These are phyloP conservation scores for Nudaria mundana DNA, from an alignment of 2,888 invertebrate genomes.

Conservation along the genomic window DNA sequence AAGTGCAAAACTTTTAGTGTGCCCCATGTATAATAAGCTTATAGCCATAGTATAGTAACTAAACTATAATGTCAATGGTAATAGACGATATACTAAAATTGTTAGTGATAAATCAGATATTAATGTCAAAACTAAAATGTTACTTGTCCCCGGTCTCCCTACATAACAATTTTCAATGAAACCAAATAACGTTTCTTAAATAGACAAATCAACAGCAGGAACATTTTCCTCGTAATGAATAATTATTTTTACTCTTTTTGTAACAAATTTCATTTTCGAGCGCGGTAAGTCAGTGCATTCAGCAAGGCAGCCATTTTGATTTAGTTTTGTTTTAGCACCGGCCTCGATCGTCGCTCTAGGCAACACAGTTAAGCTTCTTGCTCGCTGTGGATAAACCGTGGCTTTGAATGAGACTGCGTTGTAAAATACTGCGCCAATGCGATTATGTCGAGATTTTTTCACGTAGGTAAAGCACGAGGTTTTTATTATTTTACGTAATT, in stretches of 20 bases:
- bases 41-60: too few species aligned
- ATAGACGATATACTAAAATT: too few species aligned
- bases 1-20: too few species aligned
- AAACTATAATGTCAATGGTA: too few species aligned
- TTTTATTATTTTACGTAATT: too few species aligned
- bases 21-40: too few species aligned
- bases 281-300: constrained; percentile 21
- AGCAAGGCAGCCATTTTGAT: constrained; percentile 29
- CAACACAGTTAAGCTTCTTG: constrained; percentile 40
- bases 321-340: constrained; percentile 38
- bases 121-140: too few species aligned
- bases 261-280: constrained; percentile 21
- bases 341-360: constrained; percentile 25
- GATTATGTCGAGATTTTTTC: constrained; percentile 20
- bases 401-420: constrained; percentile 23
- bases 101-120: too few species aligned
- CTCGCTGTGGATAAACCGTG: constrained; percentile 30
- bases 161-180: too few species aligned
- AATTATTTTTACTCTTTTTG: constrained; percentile 10
- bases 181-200: too few species aligned
- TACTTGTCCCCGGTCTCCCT: too few species aligned
- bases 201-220: not conserved
- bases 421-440: constrained; percentile 34
- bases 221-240: constrained; percentile 3
- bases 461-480: too few species aligned